Conservation (phyloP, 2,113 vertebrate species). For the Colaptes auratus region DNA sequence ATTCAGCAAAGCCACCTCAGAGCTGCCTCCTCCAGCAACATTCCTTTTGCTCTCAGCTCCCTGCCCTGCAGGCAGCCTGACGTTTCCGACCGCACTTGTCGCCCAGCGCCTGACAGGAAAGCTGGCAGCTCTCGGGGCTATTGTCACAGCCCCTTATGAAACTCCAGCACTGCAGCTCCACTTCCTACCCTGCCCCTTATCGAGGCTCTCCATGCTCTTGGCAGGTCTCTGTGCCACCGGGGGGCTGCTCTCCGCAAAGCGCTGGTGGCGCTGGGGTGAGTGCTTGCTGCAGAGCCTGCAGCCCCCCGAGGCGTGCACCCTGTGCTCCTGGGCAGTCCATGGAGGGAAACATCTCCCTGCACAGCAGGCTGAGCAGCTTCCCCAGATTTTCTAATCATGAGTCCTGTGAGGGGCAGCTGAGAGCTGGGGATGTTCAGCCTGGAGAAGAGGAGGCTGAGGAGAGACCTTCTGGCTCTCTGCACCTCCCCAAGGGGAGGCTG, state of each 20-base stretch:
- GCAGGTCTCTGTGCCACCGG: neutral
- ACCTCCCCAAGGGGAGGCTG: too few relatives aligned
- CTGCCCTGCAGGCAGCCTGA: neutral
- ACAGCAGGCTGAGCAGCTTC: neutral
- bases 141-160: constrained; percentile 20
- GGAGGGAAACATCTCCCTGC: neutral
- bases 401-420: too few relatives aligned
- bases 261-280: accelerated
- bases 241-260: accelerated
- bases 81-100: neutral
- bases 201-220: neutral
- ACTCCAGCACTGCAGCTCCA: neutral
- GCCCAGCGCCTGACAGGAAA: neutral
- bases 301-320: neutral
- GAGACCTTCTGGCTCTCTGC: too few relatives aligned
- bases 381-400: neutral
- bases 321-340: too few relatives aligned
- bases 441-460: too few relatives aligned
- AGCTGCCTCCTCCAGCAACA: neutral
- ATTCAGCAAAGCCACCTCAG: neutral
- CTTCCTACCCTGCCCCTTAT: constrained; percentile 54
- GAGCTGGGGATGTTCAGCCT: too few relatives aligned
- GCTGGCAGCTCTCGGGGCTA: constrained; percentile 39
- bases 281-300: accelerated
- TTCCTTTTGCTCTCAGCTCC: neutral